These are phyloP conservation scores for Botia kubotai DNA, from an alignment of 2,797 vertebrate genomes.

Conservation along the genomic window DNA sequence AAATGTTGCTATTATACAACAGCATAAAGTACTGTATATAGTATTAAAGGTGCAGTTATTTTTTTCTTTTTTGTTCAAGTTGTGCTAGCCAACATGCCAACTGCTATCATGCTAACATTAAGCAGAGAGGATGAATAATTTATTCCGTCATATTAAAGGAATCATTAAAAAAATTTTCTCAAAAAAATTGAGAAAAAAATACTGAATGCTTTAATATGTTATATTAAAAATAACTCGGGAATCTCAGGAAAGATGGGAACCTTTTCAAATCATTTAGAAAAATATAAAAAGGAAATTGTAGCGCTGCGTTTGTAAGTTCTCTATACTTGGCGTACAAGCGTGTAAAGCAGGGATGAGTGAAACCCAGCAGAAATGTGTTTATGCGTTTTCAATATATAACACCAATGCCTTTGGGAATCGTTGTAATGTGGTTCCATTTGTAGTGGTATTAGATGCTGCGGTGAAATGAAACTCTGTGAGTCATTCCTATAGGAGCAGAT, in stretches of 20 bases:
- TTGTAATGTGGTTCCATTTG: slow-evolving; percentile 25
- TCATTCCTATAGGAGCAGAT: slow-evolving; percentile 33
- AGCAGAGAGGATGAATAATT: neutral
- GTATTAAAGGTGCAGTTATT: neutral
- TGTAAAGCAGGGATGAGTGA: slow-evolving; percentile 26
- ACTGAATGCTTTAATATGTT: neutral
- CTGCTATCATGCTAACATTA: too few relatives aligned
- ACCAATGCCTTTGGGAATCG: slow-evolving; percentile 14
- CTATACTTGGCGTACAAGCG: too few relatives aligned
- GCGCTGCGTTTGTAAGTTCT: too few relatives aligned
- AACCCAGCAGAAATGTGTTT: slow-evolving; percentile 14
- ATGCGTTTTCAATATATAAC: slow-evolving; percentile 25
- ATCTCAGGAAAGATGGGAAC: too few relatives aligned
- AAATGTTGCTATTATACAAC: neutral
- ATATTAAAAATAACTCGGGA: neutral
- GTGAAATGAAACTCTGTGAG: slow-evolving; percentile 32
- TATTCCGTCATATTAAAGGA: neutral
- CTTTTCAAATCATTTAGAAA: too few relatives aligned
- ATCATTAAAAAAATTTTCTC: too few relatives aligned
- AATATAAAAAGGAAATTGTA: too few relatives aligned
- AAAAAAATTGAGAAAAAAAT: neutral
- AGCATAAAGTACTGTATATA: neutral
- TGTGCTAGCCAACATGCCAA: neutral
- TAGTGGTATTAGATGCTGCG: slow-evolving; percentile 22
- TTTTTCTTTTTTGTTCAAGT: neutral